Percentiles rank a stretch among this genome's conserved stretches.
phyloP scores from a whole-genome alignment of 23 tunicate genomes.

The Clavelina lepadiformis region DNA sequence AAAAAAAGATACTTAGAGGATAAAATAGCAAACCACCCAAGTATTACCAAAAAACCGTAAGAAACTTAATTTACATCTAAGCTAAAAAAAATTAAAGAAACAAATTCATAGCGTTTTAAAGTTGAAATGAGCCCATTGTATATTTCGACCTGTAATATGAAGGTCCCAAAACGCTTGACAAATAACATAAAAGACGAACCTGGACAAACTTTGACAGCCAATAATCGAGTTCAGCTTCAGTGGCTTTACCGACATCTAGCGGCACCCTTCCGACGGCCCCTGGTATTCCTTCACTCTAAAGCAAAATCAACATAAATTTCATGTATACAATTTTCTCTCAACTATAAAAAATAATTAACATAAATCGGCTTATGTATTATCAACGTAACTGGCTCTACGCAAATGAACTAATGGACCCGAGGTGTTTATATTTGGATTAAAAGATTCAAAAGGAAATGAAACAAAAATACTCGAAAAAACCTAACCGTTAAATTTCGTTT shows the following conservation, averaged over 20 bases:
- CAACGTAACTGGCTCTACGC: too few relatives aligned
- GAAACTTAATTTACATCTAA: too few relatives aligned
- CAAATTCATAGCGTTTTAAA: background rate
- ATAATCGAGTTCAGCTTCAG: slow-evolving; percentile 66
- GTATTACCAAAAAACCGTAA: background rate
- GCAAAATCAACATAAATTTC: background rate
- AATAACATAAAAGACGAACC: slow-evolving; percentile 23
- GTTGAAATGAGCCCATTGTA: too few relatives aligned
- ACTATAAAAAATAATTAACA: background rate
- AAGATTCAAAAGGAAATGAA: too few relatives aligned
- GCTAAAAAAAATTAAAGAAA: background rate
- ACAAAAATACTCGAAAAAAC: too few relatives aligned
- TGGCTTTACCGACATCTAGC: slow-evolving; percentile 90
- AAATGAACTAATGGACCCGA: background rate
- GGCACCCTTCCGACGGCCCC: slow-evolving; percentile 54
- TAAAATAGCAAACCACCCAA: background rate
- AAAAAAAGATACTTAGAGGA: background rate
- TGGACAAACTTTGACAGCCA: slow-evolving; percentile 88
- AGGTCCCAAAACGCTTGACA: too few relatives aligned
- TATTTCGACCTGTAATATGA: too few relatives aligned
- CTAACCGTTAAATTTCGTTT: slow-evolving; percentile 77
- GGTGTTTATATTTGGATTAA: background rate
- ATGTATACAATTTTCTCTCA: background rate
- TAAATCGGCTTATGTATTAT: too few relatives aligned
- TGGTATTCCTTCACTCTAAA: slow-evolving; percentile 15